Evolutionary conservation across 2,113 vertebrate genomes (phyloP).

Genomic region (Microtus oregoni): DNA sequence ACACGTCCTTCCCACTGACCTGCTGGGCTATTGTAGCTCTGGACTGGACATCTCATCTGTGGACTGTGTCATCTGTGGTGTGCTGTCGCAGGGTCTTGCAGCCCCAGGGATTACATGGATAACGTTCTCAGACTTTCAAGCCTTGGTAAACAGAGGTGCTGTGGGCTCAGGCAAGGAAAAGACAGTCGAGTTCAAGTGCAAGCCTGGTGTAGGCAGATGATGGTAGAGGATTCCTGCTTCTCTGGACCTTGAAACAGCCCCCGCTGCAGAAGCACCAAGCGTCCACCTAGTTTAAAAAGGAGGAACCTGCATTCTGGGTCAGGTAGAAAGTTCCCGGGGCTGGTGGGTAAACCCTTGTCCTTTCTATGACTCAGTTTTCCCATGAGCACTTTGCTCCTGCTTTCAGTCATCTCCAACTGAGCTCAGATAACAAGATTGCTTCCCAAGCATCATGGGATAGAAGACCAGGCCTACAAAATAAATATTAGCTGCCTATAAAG

Average conservation of each 20-base stretch:
- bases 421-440: background rate
- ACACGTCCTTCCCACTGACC: rapidly evolving
- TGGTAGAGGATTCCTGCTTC: background rate
- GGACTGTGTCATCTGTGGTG: too few relatives aligned
- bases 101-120: background rate
- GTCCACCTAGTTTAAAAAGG: rapidly evolving
- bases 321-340: background rate
- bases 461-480: background rate
- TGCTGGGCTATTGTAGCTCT: too few relatives aligned
- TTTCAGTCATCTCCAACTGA: rapidly evolving
- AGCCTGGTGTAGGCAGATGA: background rate
- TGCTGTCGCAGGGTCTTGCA: background rate
- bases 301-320: rapidly evolving
- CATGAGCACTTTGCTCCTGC: background rate
- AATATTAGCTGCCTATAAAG: background rate
- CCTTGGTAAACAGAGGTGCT: background rate
- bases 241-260: rapidly evolving
- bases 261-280: too few relatives aligned
- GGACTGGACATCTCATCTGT: too few relatives aligned
- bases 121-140: rapidly evolving
- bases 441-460: background rate
- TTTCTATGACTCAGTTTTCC: background rate
- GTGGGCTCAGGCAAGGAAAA: rapidly evolving
- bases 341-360: background rate
- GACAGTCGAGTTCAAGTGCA: background rate